Base-by-base conservation (phyloP, 1,140 invertebrate species). In the Trachelipus rathkii region DNA sequence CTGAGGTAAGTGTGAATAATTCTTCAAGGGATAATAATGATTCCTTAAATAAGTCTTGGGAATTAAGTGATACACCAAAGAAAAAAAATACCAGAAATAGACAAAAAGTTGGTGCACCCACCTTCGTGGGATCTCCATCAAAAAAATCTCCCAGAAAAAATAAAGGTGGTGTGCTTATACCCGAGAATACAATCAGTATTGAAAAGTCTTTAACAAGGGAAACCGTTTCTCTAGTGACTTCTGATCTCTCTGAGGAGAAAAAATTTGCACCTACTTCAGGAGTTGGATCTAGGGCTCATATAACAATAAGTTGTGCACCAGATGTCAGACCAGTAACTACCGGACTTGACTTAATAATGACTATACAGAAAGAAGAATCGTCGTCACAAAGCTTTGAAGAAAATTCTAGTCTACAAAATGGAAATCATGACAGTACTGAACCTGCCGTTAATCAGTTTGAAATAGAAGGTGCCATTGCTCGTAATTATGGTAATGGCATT, bases 221-320 rank as follows among this genome's bases (percentile, higher is more conserved):
- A 13, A 78, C 45, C 33, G 24, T 24, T 11, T n/a, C n/a, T 53
- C 44, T 44, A 21, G 45, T 23, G 5, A 24, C n/a, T 44, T 19
- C 19, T 33, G 44, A 70, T 11, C 8, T 11, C 0, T 19, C 10
- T 5, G 50, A 73, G 19, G 75, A 10, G 7, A 6, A 81, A 19
- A 73, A 67, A n/a, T 81, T 81, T 67, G 19, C 24, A 23, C 79
- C 79, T n/a, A 76, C 72, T 8, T 72, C 53, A 23, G 82, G 79
- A 11, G 72, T 46, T 15, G 82, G 82, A 10, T 77, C 78, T 69
- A 76, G 82, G 10, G 82, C 82, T 19, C 82, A 83, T 72, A 45
- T 83, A 11, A 82, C 82, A 4, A 45, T 83, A 33, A 82, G 79
- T 8, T 81, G 79, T 78, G 77, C 79, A 11, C 68, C 67, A 23